phyloP scores from a whole-genome alignment of 2,113 vertebrate genomes.

The Myxocyprinus asiaticus region DNA sequence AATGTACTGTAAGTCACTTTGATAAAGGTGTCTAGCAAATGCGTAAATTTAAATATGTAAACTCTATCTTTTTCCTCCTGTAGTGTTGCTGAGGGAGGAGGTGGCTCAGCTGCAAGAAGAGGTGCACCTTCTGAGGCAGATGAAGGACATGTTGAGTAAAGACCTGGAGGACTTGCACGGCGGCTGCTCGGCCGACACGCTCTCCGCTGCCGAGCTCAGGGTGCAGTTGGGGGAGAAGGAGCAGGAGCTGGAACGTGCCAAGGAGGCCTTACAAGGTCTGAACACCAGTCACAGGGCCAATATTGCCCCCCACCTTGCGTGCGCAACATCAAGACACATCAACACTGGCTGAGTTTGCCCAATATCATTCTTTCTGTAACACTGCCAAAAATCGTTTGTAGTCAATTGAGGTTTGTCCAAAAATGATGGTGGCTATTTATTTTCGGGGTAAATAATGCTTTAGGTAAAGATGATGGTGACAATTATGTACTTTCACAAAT shows the following conservation, averaged over 20 bases:
- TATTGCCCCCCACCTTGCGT: constrained; percentile 1
- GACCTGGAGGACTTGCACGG: constrained; percentile 91
- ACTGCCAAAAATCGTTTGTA: neutral
- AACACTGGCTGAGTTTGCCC: neutral
- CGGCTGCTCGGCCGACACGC: constrained; percentile 83
- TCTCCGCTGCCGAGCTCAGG: constrained; percentile 89
- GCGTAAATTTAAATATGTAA: no score
- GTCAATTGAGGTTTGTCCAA: neutral
- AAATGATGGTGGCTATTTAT: neutral
- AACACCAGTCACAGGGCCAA: constrained; percentile 29
- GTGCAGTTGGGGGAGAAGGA: constrained; percentile 94
- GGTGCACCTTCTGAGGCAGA: constrained; percentile 93
- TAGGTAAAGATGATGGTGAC: neutral
- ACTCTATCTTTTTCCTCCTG: constrained; percentile 1
- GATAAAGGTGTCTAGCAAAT: no score
- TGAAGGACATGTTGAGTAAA: constrained; percentile 95
- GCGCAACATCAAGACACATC: neutral
- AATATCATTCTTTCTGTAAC: neutral
- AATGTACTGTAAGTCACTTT: no score
- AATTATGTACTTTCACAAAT: no score
- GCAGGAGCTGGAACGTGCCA: constrained; percentile 91
- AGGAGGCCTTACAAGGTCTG: constrained; percentile 95
- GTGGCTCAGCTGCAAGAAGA: constrained; percentile 94
- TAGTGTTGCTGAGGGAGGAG: constrained; percentile 91
- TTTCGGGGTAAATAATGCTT: neutral